phyloP scores from a whole-genome alignment of 2,888 invertebrate genomes.

The Lycaena phlaeas region DNA sequence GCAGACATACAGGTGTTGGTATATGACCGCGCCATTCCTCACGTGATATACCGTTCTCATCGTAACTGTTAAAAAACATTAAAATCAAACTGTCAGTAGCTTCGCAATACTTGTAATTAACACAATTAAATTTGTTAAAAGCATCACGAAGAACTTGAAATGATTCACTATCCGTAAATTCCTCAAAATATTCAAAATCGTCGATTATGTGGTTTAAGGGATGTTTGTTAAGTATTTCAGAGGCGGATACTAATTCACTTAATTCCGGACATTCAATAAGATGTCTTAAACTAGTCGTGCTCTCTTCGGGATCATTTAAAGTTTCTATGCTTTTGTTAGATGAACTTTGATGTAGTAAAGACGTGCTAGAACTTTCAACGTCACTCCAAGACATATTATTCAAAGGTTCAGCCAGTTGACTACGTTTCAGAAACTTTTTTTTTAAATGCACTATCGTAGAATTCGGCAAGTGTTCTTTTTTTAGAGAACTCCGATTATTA shows the following conservation, averaged over 20 bases:
- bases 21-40: conserved; percentile 62
- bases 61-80: conserved; percentile 59
- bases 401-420: conserved; percentile 47
- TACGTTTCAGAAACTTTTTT: conserved; percentile 53
- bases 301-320: conserved; percentile 18
- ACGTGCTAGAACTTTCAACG: neutral
- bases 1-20: conserved; percentile 62
- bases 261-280: conserved; percentile 59
- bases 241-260: conserved; percentile 52
- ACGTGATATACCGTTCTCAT: conserved; percentile 45
- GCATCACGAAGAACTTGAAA: conserved; percentile 48
- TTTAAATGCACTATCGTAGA: conserved; percentile 47
- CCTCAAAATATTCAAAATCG: conserved; percentile 57
- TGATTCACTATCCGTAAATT: conserved; percentile 38
- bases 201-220: conserved; percentile 48
- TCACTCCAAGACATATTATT: neutral
- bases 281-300: conserved; percentile 32
- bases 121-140: conserved; percentile 51
- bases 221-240: conserved; percentile 44
- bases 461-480: conserved; percentile 33
- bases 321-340: neutral
- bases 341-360: neutral
- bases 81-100: conserved; percentile 52
- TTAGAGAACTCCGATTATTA: conserved; percentile 53
- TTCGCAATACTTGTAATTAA: conserved; percentile 61